A percentile compares a stretch with the other conserved stretches of the same genome.
Conservation (phyloP, 2,797 vertebrate genomes). For the Lepidocolaptes lacrymiger region DNA sequence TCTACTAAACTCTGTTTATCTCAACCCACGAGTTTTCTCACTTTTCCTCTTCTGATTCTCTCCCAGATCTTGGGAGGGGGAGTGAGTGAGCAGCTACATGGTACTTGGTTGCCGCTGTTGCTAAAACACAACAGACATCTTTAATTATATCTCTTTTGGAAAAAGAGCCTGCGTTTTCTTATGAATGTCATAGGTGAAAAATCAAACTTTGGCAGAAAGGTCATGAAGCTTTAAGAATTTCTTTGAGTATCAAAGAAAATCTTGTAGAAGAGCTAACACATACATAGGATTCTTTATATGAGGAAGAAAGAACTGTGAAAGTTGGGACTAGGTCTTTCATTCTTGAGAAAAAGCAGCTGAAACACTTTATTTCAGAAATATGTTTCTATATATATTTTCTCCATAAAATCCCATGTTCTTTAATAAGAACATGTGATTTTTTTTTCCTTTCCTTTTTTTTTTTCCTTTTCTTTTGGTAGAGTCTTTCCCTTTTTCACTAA, state of each 20-base stretch:
- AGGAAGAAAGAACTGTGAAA: background rate
- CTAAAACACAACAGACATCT: background rate
- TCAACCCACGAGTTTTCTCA: background rate
- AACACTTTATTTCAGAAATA: background rate
- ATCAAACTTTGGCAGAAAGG: background rate
- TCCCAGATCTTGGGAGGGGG: background rate
- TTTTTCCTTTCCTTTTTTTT: fast-evolving
- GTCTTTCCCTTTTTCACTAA: background rate
- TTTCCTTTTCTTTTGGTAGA: background rate
- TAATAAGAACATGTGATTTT: no score
- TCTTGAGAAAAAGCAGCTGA: background rate
- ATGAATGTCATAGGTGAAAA: background rate
- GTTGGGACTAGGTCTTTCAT: background rate
- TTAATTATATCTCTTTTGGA: background rate
- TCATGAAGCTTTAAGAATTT: background rate
- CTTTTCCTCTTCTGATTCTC: background rate
- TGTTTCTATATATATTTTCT: background rate
- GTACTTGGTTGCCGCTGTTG: background rate
- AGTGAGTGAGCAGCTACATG: background rate
- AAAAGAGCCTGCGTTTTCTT: background rate
- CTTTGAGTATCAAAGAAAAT: background rate
- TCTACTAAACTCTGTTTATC: background rate
- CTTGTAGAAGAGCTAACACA: background rate
- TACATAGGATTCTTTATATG: background rate
- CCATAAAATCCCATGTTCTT: background rate